phyloP scores from a whole-genome alignment of 2,113 vertebrate species.

The Podocnemis expansa region DNA sequence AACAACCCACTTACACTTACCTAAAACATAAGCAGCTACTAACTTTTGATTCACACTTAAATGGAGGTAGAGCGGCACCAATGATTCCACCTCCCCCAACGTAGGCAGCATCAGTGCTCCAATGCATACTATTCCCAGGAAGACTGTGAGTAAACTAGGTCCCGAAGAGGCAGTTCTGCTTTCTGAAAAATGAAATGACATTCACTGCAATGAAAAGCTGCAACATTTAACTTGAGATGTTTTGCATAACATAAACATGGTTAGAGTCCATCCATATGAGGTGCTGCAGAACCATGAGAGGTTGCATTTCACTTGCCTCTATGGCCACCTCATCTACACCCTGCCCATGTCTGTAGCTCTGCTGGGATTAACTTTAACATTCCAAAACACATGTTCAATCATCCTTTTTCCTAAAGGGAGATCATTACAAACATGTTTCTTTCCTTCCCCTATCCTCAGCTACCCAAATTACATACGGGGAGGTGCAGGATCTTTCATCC shows the following conservation, averaged over 20 bases:
- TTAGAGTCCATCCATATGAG: neutral
- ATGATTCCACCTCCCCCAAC: slow-evolving; percentile 93
- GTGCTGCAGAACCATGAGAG: neutral
- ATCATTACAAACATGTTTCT: neutral
- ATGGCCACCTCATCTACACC: neutral
- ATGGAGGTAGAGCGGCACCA: slow-evolving; percentile 99
- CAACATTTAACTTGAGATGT: fast-evolving
- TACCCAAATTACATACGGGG: neutral
- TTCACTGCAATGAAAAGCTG: neutral
- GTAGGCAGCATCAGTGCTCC: slow-evolving; percentile 97
- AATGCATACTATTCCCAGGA: slow-evolving; percentile 94
- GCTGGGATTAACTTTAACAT: neutral
- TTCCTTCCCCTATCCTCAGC: neutral
- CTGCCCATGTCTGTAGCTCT: neutral
- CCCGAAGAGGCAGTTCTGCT: slow-evolving; percentile 88
- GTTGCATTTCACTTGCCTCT: neutral
- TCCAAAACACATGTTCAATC: neutral
- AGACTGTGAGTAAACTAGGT: slow-evolving; percentile 94
- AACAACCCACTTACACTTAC: slow-evolving; percentile 79
- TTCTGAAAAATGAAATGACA: slow-evolving; percentile 77
- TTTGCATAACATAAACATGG: neutral
- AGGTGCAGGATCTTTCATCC: neutral
- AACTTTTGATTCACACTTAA: slow-evolving; percentile 99
- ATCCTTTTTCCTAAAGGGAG: neutral
- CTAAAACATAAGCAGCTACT: slow-evolving; percentile 99